These are phyloP conservation scores for Pandion haliaetus DNA, from an alignment of 2,113 vertebrate genomes.

Conservation along the genomic window DNA sequence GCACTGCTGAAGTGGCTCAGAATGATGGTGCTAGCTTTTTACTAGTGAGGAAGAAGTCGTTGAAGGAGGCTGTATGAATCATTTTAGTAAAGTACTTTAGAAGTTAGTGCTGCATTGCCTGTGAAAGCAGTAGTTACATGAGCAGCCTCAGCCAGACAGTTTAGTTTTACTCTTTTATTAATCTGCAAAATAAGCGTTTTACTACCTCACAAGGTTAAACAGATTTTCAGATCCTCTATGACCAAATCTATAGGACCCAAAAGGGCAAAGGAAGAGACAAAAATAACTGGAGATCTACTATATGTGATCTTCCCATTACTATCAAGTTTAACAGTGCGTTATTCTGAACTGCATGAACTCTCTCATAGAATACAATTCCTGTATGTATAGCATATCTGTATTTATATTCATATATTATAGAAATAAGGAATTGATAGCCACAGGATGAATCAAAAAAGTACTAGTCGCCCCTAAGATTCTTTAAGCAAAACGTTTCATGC, in stretches of 20 bases:
- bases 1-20: neutral
- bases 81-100: neutral
- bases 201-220: neutral
- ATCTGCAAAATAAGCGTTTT: neutral
- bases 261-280: neutral
- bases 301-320: neutral
- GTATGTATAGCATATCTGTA: neutral
- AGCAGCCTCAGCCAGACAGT: neutral
- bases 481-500: neutral
- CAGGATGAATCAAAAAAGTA: neutral
- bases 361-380: neutral
- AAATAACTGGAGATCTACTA: neutral
- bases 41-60: neutral
- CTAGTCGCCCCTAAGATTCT: neutral
- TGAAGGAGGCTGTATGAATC: neutral
- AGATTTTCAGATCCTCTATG: neutral
- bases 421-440: neutral
- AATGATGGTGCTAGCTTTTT: neutral
- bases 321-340: neutral
- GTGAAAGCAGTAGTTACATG: neutral
- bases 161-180: neutral
- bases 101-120: neutral
- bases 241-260: neutral
- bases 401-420: neutral
- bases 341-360: fast-evolving